phyloP scores from a whole-genome alignment of 2,888 invertebrate genomes.

The Pristionchus arcanus region DNA sequence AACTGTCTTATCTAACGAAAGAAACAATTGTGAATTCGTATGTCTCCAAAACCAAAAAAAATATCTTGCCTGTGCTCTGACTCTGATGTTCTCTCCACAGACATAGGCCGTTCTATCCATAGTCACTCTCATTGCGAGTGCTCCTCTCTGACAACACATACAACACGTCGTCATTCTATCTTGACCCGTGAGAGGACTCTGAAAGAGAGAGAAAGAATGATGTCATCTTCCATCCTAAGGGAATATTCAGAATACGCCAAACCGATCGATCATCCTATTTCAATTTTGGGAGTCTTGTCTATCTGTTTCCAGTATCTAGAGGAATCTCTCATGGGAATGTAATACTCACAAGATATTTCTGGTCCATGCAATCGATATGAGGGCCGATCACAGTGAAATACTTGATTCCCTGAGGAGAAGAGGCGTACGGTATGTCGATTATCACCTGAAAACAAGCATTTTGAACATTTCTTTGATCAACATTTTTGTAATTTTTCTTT shows the following conservation, averaged over 20 bases:
- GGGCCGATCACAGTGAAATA: conserved; percentile 89
- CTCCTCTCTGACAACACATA: conserved; percentile 86
- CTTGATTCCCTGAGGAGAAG: conserved; percentile 88
- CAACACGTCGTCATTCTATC: conserved; percentile 86
- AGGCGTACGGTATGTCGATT: conserved; percentile 88
- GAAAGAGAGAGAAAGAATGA: conserved; percentile 59
- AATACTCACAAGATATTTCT: conserved; percentile 86
- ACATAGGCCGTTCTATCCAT: conserved; percentile 88
- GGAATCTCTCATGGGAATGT: background rate
- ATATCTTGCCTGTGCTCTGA: conserved; percentile 83
- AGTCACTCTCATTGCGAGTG: conserved; percentile 85
- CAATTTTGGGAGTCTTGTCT: background rate
- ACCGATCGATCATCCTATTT: conserved; percentile 8
- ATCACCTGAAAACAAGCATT: conserved; percentile 78
- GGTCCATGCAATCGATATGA: conserved; percentile 89
- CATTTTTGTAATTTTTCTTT: background rate
- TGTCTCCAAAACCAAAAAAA: background rate
- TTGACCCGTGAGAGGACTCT: conserved; percentile 85
- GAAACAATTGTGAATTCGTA: background rate
- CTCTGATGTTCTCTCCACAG: conserved; percentile 76
- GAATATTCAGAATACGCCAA: background rate
- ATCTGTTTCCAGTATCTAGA: conserved; percentile 40
- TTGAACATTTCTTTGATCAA: background rate
- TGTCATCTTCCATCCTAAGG: conserved; percentile 4
- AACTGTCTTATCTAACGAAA: background rate